A percentile compares a stretch with the other conserved stretches of the same genome.
These are phyloP conservation scores for Lepus oiostolus DNA, from an alignment of 2,797 vertebrate genomes.

Conservation along the genomic window DNA sequence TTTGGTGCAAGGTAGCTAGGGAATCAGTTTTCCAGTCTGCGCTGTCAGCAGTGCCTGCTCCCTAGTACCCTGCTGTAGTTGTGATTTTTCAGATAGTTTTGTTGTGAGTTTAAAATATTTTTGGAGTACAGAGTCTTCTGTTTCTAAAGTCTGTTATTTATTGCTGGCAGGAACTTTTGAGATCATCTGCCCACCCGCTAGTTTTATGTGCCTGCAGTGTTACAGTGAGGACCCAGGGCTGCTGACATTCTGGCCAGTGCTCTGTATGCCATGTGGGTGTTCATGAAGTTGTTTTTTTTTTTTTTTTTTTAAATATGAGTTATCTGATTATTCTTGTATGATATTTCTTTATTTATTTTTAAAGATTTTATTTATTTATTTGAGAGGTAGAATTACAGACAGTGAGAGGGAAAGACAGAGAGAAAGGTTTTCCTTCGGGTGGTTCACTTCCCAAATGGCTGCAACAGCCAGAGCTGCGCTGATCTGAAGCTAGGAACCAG, in stretches of 20 bases:
- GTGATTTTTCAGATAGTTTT: background rate
- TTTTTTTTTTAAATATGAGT: background rate
- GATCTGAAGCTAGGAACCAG: too few relatives aligned
- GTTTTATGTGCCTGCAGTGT: background rate
- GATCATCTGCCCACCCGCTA: background rate
- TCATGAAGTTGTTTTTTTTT: background rate
- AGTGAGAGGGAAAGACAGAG: too few relatives aligned
- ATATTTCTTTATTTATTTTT: background rate
- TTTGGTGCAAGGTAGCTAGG: background rate
- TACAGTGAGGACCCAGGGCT: background rate
- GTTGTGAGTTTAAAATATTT: slow-evolving; percentile 14
- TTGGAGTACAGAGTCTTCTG: background rate
- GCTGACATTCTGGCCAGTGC: background rate
- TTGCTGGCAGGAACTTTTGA: background rate
- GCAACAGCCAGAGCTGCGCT: too few relatives aligned
- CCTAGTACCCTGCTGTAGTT: background rate
- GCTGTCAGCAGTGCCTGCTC: background rate
- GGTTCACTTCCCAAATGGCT: too few relatives aligned
- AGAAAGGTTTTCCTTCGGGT: too few relatives aligned
- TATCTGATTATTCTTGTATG: background rate
- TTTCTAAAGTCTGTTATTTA: background rate
- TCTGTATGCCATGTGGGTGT: background rate
- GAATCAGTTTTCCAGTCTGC: background rate
- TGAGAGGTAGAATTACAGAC: too few relatives aligned
- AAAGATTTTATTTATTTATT: background rate